These are phyloP conservation scores for Phyllostomus hastatus DNA, from an alignment of 2,113 vertebrate species.

Conservation along the genomic window DNA sequence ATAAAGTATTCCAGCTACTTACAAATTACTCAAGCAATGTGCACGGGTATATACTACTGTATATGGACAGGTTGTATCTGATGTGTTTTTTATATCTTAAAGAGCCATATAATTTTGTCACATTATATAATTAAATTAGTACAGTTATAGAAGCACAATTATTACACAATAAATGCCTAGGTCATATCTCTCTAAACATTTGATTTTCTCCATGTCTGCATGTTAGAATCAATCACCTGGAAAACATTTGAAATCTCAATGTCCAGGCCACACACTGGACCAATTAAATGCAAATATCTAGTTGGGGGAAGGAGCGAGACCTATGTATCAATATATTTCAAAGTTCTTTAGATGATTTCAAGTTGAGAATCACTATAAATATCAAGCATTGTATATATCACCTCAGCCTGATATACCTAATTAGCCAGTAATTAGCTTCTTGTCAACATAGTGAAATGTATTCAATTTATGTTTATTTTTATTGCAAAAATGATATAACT, in stretches of 20 bases:
- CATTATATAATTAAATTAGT: not conserved
- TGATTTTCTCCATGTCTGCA: not conserved
- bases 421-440: not conserved
- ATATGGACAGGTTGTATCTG: not conserved
- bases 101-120: not conserved
- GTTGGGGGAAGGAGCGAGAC: accelerated
- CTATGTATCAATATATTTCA: not conserved
- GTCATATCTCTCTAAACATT: not conserved
- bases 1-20: not conserved
- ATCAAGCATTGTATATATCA: not conserved
- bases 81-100: not conserved
- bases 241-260: not conserved
- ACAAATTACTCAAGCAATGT: not conserved
- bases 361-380: not conserved
- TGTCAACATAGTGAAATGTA: not conserved
- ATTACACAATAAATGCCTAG: not conserved
- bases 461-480: not conserved
- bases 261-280: not conserved
- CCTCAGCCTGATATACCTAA: not conserved
- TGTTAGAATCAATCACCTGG: not conserved
- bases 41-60: not conserved
- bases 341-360: not conserved
- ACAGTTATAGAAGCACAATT: not conserved
- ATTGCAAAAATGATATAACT: not conserved
- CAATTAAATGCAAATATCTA: not conserved